Evolutionary conservation across 2,113 vertebrate species (phyloP), one percentile per base, ranked within the genome.

Genomic region (Psilopogon haemacephalus): DNA sequence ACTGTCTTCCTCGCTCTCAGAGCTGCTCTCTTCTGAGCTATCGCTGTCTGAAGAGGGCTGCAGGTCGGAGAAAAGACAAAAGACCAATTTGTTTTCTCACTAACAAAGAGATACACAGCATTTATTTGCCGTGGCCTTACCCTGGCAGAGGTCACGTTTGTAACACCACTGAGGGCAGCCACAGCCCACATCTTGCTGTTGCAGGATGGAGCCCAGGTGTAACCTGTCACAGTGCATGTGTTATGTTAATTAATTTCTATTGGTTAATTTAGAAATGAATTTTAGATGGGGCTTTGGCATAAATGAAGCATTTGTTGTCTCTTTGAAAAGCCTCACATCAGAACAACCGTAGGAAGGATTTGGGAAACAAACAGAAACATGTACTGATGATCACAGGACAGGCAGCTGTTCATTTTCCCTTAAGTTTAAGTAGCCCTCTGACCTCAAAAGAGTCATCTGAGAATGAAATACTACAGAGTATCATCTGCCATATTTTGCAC

Each of bases 1-100:
- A 0, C 97, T 98, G 0, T 97, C 97, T 1, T 96, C 97, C 0
- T 97, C 96, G 0, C 96, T 96, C 3, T 95, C 97, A 0, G 95
- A 96, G 35, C 92, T 97, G 84, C 92, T 96, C 73, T 96, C 95
- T 2, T 75, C 87, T 33, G 88, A 95, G 32, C 27, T 59, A 21
- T 67, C 73, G 3, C 80, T 91, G 67, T 79, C 89, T 33, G 92
- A 92, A 0, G 26, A 23, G 54, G 67, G 15, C 94, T 96, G 84
- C 16, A 24, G 28, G 37, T 52, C 11, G 62, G 38, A 6, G 27
- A 20, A 28, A 59, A 74, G 27, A 44, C 54, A 37, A n/a, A 70
- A 76, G 73, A 9, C 26, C 71, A 55, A 3, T 38, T 5, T 15
- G 20, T 60, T 94, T 81, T 63, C 28, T 38, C 27, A 6, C 14